These are phyloP conservation scores for Coreius guichenoti DNA, from an alignment of 2,797 vertebrate species.

Conservation along the genomic window DNA sequence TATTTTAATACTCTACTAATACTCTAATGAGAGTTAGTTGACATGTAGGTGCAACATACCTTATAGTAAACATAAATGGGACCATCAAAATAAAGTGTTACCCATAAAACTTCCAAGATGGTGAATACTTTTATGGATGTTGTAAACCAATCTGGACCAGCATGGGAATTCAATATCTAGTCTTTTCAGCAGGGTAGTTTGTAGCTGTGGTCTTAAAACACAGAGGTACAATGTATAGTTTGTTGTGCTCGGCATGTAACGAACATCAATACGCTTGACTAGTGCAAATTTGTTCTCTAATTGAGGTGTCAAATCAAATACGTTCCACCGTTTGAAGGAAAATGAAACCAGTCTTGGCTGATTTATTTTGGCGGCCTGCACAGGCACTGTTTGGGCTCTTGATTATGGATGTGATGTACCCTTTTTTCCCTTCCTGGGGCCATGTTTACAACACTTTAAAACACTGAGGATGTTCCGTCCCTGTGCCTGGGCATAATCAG, in stretches of 20 bases:
- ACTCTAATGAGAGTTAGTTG: no score
- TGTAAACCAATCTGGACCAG: background rate
- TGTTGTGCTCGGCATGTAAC: conserved; percentile 15
- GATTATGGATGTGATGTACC: conserved; percentile 51
- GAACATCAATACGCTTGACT: conserved; percentile 19
- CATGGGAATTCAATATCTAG: background rate
- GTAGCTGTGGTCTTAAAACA: background rate
- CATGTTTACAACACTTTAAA: conserved; percentile 44
- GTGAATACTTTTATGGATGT: background rate
- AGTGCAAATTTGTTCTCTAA: conserved; percentile 30
- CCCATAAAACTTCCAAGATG: background rate
- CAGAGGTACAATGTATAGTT: background rate
- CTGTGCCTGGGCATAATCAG: conserved; percentile 38
- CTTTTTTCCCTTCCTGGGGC: conserved; percentile 7
- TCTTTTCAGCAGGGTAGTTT: conserved; percentile 12
- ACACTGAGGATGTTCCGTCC: conserved; percentile 13
- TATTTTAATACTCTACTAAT: no score
- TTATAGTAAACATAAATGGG: no score
- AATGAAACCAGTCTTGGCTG: conserved; percentile 48
- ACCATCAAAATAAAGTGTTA: no score
- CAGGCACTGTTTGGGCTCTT: conserved; percentile 35
- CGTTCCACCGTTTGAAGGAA: conserved; percentile 17
- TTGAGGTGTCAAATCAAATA: conserved; percentile 48
- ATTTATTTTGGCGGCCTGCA: conserved; percentile 45
- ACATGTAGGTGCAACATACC: no score